Conservation (phyloP, 2,888 invertebrate genomes). For the Luffia ferchaultella region DNA sequence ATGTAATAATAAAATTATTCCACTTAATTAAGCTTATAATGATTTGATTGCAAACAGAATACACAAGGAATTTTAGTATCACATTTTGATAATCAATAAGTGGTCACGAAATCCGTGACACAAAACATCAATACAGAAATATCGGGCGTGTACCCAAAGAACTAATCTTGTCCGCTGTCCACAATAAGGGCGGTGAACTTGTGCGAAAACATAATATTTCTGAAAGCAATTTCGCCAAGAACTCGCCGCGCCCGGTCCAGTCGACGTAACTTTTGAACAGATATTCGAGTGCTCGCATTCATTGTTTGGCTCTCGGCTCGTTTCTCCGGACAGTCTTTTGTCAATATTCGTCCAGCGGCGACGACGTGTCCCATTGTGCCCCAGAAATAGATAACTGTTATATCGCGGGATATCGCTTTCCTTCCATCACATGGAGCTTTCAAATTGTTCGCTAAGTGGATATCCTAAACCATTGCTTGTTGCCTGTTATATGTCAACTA, state of each 20-base stretch:
- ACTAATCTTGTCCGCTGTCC: neutral
- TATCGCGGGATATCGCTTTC: constrained; percentile 7
- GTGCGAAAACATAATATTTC: neutral
- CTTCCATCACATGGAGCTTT: constrained; percentile 2
- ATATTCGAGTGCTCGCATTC: constrained; percentile 18
- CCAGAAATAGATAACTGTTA: constrained; percentile 26
- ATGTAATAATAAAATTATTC: no score
- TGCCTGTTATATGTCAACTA: no score
- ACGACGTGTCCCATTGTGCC: constrained; percentile 27
- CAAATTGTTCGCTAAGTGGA: constrained; percentile 8
- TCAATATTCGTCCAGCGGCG: constrained; percentile 26
- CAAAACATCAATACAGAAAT: neutral
- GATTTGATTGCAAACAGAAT: no score
- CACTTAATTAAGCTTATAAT: no score
- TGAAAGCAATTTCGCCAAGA: constrained; percentile 24
- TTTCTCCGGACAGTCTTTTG: constrained; percentile 27
- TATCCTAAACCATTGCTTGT: constrained; percentile 3
- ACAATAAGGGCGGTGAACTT: neutral
- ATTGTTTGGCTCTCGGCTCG: constrained; percentile 30
- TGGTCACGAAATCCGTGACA: no score
- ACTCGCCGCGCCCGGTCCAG: constrained; percentile 18
- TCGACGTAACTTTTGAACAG: constrained; percentile 20
- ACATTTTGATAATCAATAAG: no score
- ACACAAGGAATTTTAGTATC: no score
- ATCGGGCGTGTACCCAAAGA: neutral